Evolutionary conservation across 2,888 invertebrate genomes (phyloP), one percentile per base, ranked within the genome.

Genomic region (Vandiemenella viatica): DNA sequence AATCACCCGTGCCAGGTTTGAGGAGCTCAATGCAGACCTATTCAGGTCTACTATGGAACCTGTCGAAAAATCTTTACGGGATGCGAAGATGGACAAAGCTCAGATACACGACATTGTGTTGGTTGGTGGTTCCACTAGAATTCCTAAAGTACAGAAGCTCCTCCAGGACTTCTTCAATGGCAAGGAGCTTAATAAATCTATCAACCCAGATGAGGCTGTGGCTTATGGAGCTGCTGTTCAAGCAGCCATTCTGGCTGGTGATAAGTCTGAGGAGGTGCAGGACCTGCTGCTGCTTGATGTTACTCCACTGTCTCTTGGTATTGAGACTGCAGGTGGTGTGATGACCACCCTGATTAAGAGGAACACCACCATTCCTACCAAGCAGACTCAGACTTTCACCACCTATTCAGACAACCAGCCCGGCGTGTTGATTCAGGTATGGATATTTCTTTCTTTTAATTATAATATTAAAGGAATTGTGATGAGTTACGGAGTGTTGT

Each of bases 401-500:
- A 96, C 96, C 4, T 95, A 93, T 68, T 88, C 93, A 0, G 96
- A 97, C 70, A 97, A 97, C 71, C 96, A 97, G 67, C 93, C 95
- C 38, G 93, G 90, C 61, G 93, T 93, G 54, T 73, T 89, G 59
- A 90, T 93, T 61, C 85, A 87, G 64, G 38, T 38, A n/a, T n/a
- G n/a, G n/a, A n/a, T n/a, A n/a, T n/a, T n/a, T n/a, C n/a, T n/a
- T n/a, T n/a, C n/a, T n/a, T n/a, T n/a, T n/a, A n/a, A n/a, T n/a
- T n/a, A n/a, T n/a, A n/a, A n/a, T n/a, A n/a, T n/a, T n/a, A n/a
- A n/a, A n/a, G n/a, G n/a, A n/a, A n/a, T n/a, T n/a, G n/a, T n/a
- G n/a, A n/a, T n/a, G n/a, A n/a, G n/a, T n/a, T n/a, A n/a, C n/a
- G n/a, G n/a, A n/a, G n/a, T n/a, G n/a, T n/a, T n/a, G n/a, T n/a